phyloP scores from a whole-genome alignment of 92 coral and sea anemone species.

The Scolanthus callimorphus region DNA sequence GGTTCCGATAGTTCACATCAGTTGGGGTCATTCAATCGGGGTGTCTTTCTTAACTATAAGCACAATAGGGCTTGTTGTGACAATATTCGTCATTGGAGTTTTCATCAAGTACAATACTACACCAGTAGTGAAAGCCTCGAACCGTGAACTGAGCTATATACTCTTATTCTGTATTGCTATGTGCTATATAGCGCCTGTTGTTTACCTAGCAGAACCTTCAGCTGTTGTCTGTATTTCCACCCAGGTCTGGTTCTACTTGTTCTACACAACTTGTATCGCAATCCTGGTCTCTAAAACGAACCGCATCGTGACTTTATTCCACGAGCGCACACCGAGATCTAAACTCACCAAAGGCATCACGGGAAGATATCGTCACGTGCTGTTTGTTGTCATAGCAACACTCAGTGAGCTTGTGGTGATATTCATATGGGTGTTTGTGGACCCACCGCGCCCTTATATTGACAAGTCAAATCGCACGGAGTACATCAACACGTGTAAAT shows the following conservation, averaged over 20 bases:
- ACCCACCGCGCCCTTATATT: constrained; percentile 48
- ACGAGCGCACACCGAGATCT: constrained; percentile 50
- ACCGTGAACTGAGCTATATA: constrained; percentile 69
- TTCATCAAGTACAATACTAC: constrained; percentile 34
- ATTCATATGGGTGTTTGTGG: constrained; percentile 47
- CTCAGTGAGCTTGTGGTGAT: constrained; percentile 36
- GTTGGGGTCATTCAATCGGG: constrained; percentile 39
- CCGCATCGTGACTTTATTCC: constrained; percentile 59
- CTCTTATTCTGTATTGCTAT: constrained; percentile 61
- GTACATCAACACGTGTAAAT: constrained; percentile 38
- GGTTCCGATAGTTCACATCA: constrained; percentile 47
- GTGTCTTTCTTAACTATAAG: constrained; percentile 35
- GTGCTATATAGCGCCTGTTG: constrained; percentile 61
- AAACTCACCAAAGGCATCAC: constrained; percentile 36
- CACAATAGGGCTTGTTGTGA: constrained; percentile 31
- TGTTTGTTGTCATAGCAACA: constrained; percentile 29
- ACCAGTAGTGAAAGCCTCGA: constrained; percentile 74
- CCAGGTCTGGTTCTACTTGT: constrained; percentile 70
- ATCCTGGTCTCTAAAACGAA: constrained; percentile 76
- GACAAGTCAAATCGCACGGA: constrained; percentile 49
- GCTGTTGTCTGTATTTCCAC: constrained; percentile 38
- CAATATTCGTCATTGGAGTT: constrained; percentile 33
- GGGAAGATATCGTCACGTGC: constrained; percentile 45
- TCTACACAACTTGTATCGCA: constrained; percentile 64
- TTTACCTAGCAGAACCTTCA: constrained; percentile 58